Conservation (phyloP, 2,888 invertebrate genomes). For the Nomada fucata region DNA sequence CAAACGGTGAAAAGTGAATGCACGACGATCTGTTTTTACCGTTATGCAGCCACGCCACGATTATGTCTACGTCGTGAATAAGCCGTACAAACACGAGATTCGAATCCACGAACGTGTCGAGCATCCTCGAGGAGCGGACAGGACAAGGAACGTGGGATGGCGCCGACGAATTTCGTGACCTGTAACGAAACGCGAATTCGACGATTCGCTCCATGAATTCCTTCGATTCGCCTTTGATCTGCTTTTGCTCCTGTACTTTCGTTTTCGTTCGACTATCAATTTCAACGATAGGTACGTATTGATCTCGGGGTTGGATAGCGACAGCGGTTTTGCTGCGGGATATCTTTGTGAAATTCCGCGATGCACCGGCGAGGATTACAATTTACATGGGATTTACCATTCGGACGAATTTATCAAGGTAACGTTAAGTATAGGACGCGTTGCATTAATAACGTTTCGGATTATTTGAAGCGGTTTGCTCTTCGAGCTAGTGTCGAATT, state of each 20-base stretch:
- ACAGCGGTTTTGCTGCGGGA: too few species aligned
- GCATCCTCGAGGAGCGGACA: slow-evolving; percentile 21
- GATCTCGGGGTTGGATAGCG: background rate
- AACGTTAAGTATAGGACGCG: too few species aligned
- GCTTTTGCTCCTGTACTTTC: slow-evolving; percentile 9
- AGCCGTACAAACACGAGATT: slow-evolving; percentile 68
- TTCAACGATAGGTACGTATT: background rate
- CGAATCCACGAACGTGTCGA: slow-evolving; percentile 60
- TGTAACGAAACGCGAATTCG: slow-evolving; percentile 9
- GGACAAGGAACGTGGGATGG: slow-evolving; percentile 33
- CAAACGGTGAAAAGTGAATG: slow-evolving; percentile 71
- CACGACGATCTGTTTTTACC: slow-evolving; percentile 74
- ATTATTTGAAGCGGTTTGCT: too few species aligned
- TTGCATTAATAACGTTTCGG: too few species aligned
- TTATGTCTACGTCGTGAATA: slow-evolving; percentile 71
- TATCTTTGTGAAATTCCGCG: too few species aligned
- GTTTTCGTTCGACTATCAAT: background rate
- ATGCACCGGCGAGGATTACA: too few species aligned
- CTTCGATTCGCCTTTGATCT: background rate
- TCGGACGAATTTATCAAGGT: too few species aligned
- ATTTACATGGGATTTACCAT: too few species aligned
- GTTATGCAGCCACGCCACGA: slow-evolving; percentile 70
- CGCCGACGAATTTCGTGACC: slow-evolving; percentile 40
- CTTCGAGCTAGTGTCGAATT: too few species aligned
- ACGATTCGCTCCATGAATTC: slow-evolving; percentile 1